phyloP scores from a whole-genome alignment of 2,888 invertebrate genomes.

The Metopia argyrocephala region DNA sequence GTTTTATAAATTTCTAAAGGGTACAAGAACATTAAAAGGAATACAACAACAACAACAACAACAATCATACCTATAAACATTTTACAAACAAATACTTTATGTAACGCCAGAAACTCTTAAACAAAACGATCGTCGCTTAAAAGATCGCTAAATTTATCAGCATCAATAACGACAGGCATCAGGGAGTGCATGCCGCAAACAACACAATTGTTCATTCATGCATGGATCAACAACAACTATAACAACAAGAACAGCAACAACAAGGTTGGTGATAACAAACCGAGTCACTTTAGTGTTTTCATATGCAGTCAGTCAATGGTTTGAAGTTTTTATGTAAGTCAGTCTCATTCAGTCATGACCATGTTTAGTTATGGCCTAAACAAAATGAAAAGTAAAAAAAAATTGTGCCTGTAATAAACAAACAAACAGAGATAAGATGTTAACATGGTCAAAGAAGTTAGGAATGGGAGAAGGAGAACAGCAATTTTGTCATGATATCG shows the following conservation, averaged over 20 bases:
- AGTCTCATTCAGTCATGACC: conserved; percentile 61
- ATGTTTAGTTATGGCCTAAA: conserved; percentile 54
- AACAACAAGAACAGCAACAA: neutral
- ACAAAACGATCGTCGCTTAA: conserved; percentile 32
- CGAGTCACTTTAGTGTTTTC: conserved; percentile 28
- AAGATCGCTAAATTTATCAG: conserved; percentile 50
- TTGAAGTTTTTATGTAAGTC: conserved; percentile 39
- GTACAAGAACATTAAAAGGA: conserved; percentile 1
- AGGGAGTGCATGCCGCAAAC: conserved; percentile 26
- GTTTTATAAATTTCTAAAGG: neutral
- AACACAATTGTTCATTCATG: conserved; percentile 58
- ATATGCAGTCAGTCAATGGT: conserved; percentile 45
- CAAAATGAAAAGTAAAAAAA: conserved; percentile 5
- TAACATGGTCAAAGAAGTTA: conserved; percentile 50
- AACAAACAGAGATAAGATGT: conserved; percentile 46
- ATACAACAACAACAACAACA: conserved; percentile 17
- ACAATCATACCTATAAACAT: conserved; percentile 24
- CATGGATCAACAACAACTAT: conserved; percentile 17
- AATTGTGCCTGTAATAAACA: neutral
- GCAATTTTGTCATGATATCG: conserved; percentile 56
- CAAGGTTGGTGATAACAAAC: conserved; percentile 26
- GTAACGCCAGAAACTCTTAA: conserved; percentile 6
- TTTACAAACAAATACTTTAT: neutral
- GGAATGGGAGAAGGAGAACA: conserved; percentile 3
- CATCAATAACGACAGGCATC: conserved; percentile 34